Conservation (phyloP, 1,140 invertebrate species). For the Diorhabda sublineata region DNA sequence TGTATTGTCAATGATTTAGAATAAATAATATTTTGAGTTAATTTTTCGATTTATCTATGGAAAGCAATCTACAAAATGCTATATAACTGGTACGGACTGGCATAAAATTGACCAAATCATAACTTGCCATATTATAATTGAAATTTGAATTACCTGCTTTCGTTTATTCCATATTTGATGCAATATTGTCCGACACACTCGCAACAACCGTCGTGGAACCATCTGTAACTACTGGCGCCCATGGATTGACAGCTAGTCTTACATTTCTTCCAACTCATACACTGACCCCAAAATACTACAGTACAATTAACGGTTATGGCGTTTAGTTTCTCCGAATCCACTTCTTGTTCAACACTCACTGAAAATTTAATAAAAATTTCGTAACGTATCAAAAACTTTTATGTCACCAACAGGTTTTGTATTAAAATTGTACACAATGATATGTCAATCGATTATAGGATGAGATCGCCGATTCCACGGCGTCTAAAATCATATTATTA, state of each 20-base stretch:
- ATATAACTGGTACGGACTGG: neutral
- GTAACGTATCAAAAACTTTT: too few relatives aligned
- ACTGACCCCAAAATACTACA: slow-evolving; percentile 87
- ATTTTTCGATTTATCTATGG: neutral
- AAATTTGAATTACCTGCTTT: slow-evolving; percentile 58
- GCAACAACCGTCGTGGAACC: slow-evolving; percentile 95
- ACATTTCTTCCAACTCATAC: slow-evolving; percentile 86
- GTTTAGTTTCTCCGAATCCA: slow-evolving; percentile 58
- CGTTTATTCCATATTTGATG: slow-evolving; percentile 88
- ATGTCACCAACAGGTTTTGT: too few relatives aligned
- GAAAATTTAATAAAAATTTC: slow-evolving; percentile 28
- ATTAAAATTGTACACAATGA: too few relatives aligned
- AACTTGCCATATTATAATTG: neutral
- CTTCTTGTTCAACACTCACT: slow-evolving; percentile 61
- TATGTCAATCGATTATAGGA: too few relatives aligned
- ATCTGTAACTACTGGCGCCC: slow-evolving; percentile 69
- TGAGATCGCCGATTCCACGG: too few relatives aligned
- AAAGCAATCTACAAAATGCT: neutral
- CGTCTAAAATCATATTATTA: too few relatives aligned
- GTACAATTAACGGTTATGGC: slow-evolving; percentile 79
- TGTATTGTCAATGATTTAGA: neutral
- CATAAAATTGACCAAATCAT: neutral
- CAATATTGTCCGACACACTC: slow-evolving; percentile 88
- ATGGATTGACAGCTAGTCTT: slow-evolving; percentile 70
- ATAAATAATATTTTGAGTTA: neutral